These are phyloP conservation scores for Epinephelus coioides DNA, from an alignment of 2,797 vertebrate genomes.

Conservation along the genomic window DNA sequence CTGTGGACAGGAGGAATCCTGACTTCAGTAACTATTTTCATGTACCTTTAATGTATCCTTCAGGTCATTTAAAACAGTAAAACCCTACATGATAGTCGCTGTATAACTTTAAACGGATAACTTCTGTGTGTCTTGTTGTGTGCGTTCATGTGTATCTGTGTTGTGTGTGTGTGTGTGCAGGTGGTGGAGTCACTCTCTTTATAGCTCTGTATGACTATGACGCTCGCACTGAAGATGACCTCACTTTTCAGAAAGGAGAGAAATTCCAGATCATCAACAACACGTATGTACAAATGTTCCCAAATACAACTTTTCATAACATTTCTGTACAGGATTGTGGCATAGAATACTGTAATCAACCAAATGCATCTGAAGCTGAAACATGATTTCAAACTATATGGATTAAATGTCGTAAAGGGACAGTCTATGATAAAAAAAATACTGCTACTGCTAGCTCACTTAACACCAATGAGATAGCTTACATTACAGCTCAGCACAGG, in stretches of 20 bases:
- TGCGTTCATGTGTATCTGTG: slow-evolving; percentile 28
- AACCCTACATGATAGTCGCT: too few relatives aligned
- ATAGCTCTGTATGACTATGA: slow-evolving; percentile 95
- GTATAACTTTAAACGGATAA: neutral
- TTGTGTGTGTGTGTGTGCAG: slow-evolving; percentile 72
- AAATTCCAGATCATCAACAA: slow-evolving; percentile 99
- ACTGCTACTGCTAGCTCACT: too few relatives aligned
- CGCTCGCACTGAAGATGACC: slow-evolving; percentile 94
- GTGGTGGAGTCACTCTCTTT: slow-evolving; percentile 93
- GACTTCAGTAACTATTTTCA: neutral
- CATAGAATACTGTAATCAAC: neutral
- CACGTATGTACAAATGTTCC: slow-evolving; percentile 84
- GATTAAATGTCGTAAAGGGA: slow-evolving; percentile 26
- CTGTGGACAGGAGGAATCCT: neutral
- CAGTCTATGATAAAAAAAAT: too few relatives aligned
- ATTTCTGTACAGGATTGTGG: neutral
- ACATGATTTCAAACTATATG: neutral
- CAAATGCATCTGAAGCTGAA: neutral
- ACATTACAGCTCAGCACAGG: too few relatives aligned
- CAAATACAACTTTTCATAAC: neutral
- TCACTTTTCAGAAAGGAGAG: slow-evolving; percentile 95
- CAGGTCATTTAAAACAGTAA: neutral
- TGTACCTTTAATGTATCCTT: neutral
- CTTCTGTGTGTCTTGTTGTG: neutral
- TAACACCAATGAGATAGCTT: too few relatives aligned